Evolutionary conservation across 2,888 invertebrate species (phyloP), one percentile per base, ranked within the genome.

Genomic region (Aphidoletes aphidimyza): DNA sequence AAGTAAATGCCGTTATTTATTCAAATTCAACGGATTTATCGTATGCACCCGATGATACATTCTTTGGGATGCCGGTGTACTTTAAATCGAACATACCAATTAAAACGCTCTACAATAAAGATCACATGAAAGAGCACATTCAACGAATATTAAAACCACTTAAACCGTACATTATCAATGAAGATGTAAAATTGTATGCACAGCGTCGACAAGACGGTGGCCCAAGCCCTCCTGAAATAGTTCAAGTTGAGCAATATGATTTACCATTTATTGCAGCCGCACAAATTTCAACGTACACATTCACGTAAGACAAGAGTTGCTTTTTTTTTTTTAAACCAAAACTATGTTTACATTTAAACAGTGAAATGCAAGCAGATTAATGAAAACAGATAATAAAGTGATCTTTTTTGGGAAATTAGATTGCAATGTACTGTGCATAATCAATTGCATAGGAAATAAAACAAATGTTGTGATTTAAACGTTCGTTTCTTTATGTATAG

Each of bases 241-340:
- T 81, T 37, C 39, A 37, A 81, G 39, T 37, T 81, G 81, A 39
- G 6, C 22, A 39, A n/a, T 81, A 37, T n/a, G 39, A 39, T 39
- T 81, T 22, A 11, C 8, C 14, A 5, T 81, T n/a, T 39, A 81
- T 81, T 22, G 39, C 39, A 9, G 19, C 81, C 9, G 39, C 39
- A n/a, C 37, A 39, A 81, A 81, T 81, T 81, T 37, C 39, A 39
- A 19, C 37, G 19, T 81, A 81, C 11, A 81, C 37, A 37, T 81
- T 81, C 22, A 37, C 30, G 81, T 81, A 36, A 36, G 36, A 6
- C 14, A 8, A 5, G 26, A 59, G 3, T 59, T 26, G 8, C 6
- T 59, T 26, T 22, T 54, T 5, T 6, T 14, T 42, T 42, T 42
- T 6, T 14, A 14, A 42, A 42, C 6, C 6, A 14, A 42, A 42